Conservation (phyloP, 1,140 invertebrate genomes). For the Drosophila micromelanica region DNA sequence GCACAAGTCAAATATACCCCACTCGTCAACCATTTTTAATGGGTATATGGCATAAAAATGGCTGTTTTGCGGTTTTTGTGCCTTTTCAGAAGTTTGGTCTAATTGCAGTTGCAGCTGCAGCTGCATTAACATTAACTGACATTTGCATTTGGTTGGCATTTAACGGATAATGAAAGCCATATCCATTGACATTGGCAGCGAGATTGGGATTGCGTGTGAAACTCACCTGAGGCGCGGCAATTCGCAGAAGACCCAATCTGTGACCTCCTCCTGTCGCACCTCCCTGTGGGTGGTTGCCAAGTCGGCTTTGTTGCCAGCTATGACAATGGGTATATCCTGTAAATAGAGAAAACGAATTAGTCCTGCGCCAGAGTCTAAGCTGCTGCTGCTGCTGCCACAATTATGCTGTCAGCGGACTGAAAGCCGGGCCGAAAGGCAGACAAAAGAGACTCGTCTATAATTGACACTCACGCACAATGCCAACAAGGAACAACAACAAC, state of each 20-base stretch:
- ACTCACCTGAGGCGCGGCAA: conserved; percentile 89
- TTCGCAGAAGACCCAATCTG: conserved; percentile 92
- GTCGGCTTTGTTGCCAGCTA: conserved; percentile 94
- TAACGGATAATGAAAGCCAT: conserved; percentile 39
- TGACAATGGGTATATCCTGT: conserved; percentile 93
- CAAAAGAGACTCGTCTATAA: conserved; percentile 53
- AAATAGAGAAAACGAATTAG: conserved; percentile 49
- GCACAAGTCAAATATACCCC: not conserved
- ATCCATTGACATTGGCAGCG: not conserved
- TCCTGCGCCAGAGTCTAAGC: conserved; percentile 27
- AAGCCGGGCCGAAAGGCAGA: conserved; percentile 3
- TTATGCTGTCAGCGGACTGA: not conserved
- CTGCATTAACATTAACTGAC: conserved; percentile 36
- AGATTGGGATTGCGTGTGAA: not conserved
- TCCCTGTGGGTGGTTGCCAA: conserved; percentile 88
- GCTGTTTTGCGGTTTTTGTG: conserved; percentile 43
- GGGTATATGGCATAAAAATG: conserved; percentile 34
- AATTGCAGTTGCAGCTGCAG: conserved; percentile 54
- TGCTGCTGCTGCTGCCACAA: not conserved
- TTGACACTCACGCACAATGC: conserved; percentile 63
- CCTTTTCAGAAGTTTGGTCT: conserved; percentile 40
- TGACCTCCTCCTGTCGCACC: conserved; percentile 90
- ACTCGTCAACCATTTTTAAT: not conserved
- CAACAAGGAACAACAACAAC: too few species aligned
- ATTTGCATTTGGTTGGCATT: conserved; percentile 21